A percentile compares a stretch with the other conserved stretches of the same genome.
These are phyloP conservation scores for Aphis craccivora DNA, from an alignment of 1,140 invertebrate genomes.

Conservation along the genomic window DNA sequence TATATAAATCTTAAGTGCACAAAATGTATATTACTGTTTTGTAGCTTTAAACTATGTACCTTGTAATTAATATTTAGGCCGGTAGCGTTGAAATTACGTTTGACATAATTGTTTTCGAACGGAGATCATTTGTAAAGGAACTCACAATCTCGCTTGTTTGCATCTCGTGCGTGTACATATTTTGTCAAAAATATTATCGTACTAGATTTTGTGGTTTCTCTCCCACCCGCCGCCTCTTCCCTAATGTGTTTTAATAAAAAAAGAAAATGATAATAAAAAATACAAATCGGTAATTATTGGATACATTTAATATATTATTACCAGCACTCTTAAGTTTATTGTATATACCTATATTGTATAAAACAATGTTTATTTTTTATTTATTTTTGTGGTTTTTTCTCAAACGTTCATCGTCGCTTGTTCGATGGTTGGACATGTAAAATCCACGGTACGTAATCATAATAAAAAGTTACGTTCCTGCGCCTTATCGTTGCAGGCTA, in stretches of 20 bases:
- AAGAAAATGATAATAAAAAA: slow-evolving; percentile 22
- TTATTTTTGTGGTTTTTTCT: neutral
- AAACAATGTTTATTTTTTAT: neutral
- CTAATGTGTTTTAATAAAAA: neutral
- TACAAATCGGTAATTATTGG: slow-evolving; percentile 1
- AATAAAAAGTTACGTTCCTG: neutral
- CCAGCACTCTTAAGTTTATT: neutral
- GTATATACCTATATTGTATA: neutral
- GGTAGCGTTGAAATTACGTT: slow-evolving; percentile 12
- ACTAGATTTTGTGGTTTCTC: slow-evolving; percentile 50
- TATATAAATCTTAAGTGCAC: slow-evolving; percentile 46
- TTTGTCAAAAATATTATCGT: slow-evolving; percentile 18
- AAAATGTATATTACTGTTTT: slow-evolving; percentile 54
- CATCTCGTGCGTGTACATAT: slow-evolving; percentile 21
- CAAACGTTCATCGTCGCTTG: neutral
- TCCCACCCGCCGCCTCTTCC: neutral
- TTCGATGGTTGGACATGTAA: neutral
- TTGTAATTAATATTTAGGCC: slow-evolving; percentile 5
- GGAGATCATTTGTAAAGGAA: slow-evolving; percentile 46
- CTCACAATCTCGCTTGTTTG: slow-evolving; percentile 54
- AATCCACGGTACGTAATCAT: neutral
- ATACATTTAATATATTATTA: neutral
- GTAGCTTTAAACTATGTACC: slow-evolving; percentile 32
- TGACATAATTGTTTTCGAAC: slow-evolving; percentile 8
- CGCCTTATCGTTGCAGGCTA: neutral